A percentile compares a stretch with the other conserved stretches of the same genome.
Conservation (phyloP, 2,888 invertebrate genomes). For the Lasioglossum morio region DNA sequence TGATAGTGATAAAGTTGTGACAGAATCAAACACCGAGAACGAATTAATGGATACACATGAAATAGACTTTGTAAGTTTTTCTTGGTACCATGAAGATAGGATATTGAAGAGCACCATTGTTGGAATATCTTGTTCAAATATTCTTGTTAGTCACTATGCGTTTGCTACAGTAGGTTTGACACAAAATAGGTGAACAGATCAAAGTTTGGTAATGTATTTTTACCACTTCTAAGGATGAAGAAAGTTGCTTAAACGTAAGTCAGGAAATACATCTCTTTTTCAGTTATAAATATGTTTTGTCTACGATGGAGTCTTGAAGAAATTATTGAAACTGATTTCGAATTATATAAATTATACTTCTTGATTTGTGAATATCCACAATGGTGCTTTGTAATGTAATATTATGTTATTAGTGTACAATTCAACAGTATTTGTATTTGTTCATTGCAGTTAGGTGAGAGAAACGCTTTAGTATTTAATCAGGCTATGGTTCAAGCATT, state of each 20-base stretch:
- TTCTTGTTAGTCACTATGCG: neutral
- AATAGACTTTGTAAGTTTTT: slow-evolving; percentile 72
- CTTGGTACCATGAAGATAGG: slow-evolving; percentile 1
- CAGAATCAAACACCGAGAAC: neutral
- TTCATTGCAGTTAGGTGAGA: slow-evolving; percentile 88
- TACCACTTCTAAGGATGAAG: neutral
- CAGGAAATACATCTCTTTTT: neutral
- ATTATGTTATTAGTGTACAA: neutral
- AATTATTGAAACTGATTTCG: neutral
- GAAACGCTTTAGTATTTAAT: slow-evolving; percentile 91
- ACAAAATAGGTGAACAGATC: neutral
- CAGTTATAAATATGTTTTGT: neutral
- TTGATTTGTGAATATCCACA: neutral
- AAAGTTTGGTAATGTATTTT: neutral
- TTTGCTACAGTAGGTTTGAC: neutral
- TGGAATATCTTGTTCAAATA: neutral
- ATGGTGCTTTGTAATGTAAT: neutral
- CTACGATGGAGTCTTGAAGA: neutral
- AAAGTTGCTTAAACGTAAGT: neutral
- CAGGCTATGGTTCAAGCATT: slow-evolving; percentile 86
- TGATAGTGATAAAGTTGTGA: neutral
- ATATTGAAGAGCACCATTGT: neutral
- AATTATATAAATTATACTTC: neutral
- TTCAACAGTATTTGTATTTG: slow-evolving; percentile 19
- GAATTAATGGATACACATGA: slow-evolving; percentile 39